Percentiles rank a stretch among this genome's conserved stretches.
Conservation (phyloP, 2,113 vertebrate species). For the Nycticebus coucang region DNA sequence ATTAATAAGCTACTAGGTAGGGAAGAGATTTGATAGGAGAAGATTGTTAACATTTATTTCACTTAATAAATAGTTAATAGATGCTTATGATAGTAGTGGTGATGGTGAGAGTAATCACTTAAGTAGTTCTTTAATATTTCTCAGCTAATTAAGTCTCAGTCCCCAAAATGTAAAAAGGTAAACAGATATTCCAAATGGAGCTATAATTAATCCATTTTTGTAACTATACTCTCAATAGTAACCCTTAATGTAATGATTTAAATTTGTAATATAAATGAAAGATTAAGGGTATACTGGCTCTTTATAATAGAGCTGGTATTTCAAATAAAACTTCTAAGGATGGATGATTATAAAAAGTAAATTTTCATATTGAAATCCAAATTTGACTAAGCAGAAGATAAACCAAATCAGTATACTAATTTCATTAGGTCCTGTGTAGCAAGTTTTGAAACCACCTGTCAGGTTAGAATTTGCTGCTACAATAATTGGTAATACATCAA, state of each 20-base stretch:
- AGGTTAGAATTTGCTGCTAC: constrained; percentile 57
- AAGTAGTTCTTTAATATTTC: constrained; percentile 35
- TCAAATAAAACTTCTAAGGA: constrained; percentile 36
- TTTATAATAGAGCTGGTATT: constrained; percentile 35
- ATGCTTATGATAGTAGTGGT: neutral
- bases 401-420: neutral
- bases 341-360: neutral
- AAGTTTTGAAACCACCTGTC: constrained; percentile 65
- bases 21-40: constrained; percentile 15
- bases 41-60: constrained; percentile 28
- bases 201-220: neutral
- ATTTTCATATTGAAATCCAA: constrained; percentile 41
- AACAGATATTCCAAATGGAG: constrained; percentile 22
- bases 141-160: neutral
- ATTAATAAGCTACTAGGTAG: constrained; percentile 23
- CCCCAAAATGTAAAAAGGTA: neutral
- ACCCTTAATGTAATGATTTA: neutral
- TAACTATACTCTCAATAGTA: neutral
- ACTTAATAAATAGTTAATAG: constrained; percentile 23
- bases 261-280: constrained; percentile 45
- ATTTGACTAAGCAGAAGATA: neutral
- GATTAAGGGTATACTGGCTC: neutral
- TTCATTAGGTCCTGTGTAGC: constrained; percentile 19
- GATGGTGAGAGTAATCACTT: constrained; percentile 25
- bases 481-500: constrained; percentile 57